Conservation (phyloP, 2,113 vertebrate genomes). For the Grallaria varia region DNA sequence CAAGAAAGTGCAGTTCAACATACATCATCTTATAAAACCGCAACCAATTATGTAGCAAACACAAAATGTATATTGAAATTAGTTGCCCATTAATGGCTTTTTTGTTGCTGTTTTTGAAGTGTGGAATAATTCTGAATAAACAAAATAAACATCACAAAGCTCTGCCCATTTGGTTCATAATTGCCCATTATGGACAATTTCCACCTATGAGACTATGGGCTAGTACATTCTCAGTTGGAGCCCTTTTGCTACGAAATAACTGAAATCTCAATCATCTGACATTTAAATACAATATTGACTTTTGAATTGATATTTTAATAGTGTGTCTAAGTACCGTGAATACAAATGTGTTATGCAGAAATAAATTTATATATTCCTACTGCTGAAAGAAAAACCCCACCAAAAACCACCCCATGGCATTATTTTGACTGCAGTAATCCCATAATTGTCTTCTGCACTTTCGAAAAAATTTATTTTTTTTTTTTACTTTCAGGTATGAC, state of each 20-base stretch:
- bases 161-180: neutral
- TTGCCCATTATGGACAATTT: neutral
- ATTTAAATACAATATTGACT: conserved; percentile 23
- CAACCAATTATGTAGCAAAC: neutral
- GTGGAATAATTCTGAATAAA: neutral
- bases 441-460: neutral
- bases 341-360: neutral
- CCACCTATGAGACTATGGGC: neutral
- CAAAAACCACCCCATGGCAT: neutral
- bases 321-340: neutral
- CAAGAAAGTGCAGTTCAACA: neutral
- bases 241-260: neutral
- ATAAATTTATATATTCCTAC: neutral
- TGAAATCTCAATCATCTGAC: neutral
- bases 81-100: neutral
- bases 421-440: neutral
- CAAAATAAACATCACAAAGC: neutral
- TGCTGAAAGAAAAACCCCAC: neutral
- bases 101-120: neutral
- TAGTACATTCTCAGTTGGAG: neutral
- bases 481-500: neutral
- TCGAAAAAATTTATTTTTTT: neutral
- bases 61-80: neutral
- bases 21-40: neutral
- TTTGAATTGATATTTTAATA: neutral